Evolutionary conservation across 2,797 vertebrate species (phyloP).

Genomic region (Oreochromis mossambicus): DNA sequence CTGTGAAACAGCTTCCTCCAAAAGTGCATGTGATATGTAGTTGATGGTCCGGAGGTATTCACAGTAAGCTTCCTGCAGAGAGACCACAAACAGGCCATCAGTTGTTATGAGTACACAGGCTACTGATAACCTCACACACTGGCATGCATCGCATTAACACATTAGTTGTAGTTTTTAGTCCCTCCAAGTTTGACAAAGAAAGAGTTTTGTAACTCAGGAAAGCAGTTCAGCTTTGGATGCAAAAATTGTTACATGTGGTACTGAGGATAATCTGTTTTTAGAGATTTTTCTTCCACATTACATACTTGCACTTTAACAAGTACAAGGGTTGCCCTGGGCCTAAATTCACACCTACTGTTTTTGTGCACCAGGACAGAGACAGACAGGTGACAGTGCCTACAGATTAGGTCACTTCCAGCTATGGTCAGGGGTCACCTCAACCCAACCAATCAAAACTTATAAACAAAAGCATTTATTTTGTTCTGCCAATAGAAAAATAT

Average conservation of each 20-base stretch:
- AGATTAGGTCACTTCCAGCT: background rate
- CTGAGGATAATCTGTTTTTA: background rate
- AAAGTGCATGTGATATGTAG: slow-evolving; percentile 84
- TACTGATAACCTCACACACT: background rate
- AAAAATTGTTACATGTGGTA: background rate
- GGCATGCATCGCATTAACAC: background rate
- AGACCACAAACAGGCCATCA: background rate
- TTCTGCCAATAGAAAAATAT: background rate
- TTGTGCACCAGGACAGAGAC: background rate
- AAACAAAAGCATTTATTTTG: background rate
- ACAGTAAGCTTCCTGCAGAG: slow-evolving; percentile 85
- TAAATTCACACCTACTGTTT: background rate
- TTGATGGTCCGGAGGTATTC: slow-evolving; percentile 88
- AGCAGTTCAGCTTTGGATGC: background rate
- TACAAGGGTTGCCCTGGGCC: background rate
- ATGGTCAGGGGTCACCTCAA: background rate
- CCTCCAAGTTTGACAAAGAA: background rate
- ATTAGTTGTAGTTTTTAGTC: background rate
- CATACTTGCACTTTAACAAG: background rate
- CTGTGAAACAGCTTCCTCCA: slow-evolving; percentile 79
- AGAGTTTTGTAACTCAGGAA: background rate
- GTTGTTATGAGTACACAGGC: background rate
- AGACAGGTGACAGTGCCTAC: background rate
- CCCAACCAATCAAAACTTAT: background rate
- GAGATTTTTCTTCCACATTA: background rate